Evolutionary conservation across 2,113 vertebrate species (phyloP).

Genomic region (Petroica traversi): DNA sequence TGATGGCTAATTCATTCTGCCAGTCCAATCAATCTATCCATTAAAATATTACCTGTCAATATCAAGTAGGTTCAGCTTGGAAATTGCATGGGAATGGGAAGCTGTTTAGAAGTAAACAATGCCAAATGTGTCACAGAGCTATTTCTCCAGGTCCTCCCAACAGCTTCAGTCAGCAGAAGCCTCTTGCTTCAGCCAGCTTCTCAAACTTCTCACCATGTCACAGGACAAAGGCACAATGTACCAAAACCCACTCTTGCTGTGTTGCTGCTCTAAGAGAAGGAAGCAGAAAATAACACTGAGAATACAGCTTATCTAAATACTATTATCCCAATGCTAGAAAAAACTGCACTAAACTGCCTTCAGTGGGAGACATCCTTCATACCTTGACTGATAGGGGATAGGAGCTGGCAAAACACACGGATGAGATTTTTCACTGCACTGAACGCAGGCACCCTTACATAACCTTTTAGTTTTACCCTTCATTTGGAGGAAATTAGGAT

Average conservation of each 20-base stretch:
- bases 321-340: neutral
- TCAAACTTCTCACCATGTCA: neutral
- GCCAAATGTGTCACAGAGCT: neutral
- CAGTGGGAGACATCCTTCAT: neutral
- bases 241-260: neutral
- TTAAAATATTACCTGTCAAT: slow-evolving; percentile 79
- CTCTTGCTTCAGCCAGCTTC: slow-evolving; percentile 15
- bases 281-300: slow-evolving; percentile 59
- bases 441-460: neutral
- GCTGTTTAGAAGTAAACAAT: slow-evolving; percentile 66
- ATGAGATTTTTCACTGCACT: neutral
- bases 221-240: slow-evolving; percentile 21
- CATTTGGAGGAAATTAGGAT: neutral
- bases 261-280: slow-evolving; percentile 42
- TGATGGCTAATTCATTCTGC: slow-evolving; percentile 76
- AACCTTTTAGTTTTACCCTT: neutral
- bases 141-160: slow-evolving; percentile 5
- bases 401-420: neutral
- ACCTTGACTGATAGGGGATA: neutral
- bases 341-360: neutral
- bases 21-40: slow-evolving; percentile 75
- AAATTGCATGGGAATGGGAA: slow-evolving; percentile 54
- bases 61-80: slow-evolving; percentile 60
- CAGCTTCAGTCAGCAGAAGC: slow-evolving; percentile 18
- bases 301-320: neutral